Conservation (phyloP, 2,113 vertebrate species). For the Cyrtonyx montezumae region DNA sequence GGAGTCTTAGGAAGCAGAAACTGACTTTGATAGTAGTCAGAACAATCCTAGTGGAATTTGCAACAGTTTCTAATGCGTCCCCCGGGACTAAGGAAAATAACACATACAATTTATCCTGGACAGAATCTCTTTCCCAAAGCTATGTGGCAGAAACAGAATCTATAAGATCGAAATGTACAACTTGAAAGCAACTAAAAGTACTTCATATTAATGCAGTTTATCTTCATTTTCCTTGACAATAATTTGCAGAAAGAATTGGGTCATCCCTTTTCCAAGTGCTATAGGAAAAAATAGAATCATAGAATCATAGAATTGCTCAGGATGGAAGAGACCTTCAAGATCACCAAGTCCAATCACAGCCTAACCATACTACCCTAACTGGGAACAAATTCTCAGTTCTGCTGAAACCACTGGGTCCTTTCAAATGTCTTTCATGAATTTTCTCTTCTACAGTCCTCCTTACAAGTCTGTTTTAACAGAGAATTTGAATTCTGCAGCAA, state of each 20-base stretch:
- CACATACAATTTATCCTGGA: not conserved
- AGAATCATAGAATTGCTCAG: no score
- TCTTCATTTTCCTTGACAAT: not conserved
- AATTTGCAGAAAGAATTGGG: not conserved
- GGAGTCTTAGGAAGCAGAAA: not conserved
- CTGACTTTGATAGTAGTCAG: not conserved
- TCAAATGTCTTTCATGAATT: no score
- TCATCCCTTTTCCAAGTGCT: not conserved
- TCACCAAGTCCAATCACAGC: no score
- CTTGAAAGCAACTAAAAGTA: not conserved
- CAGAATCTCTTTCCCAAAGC: not conserved
- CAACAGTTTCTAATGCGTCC: not conserved
- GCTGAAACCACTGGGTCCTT: no score
- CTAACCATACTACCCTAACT: no score
- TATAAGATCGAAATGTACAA: not conserved
- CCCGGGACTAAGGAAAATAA: not conserved
- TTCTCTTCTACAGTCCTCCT: not conserved
- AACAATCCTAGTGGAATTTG: not conserved
- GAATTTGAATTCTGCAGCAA: not conserved
- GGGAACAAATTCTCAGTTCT: no score
- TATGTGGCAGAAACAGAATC: not conserved
- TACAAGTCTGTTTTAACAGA: not conserved
- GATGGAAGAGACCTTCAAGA: no score
- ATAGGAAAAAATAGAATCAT: rapidly evolving
- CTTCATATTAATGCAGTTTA: not conserved